Evolutionary conservation across 2,797 vertebrate genomes (phyloP).

Genomic region (Tolypeutes matacus): DNA sequence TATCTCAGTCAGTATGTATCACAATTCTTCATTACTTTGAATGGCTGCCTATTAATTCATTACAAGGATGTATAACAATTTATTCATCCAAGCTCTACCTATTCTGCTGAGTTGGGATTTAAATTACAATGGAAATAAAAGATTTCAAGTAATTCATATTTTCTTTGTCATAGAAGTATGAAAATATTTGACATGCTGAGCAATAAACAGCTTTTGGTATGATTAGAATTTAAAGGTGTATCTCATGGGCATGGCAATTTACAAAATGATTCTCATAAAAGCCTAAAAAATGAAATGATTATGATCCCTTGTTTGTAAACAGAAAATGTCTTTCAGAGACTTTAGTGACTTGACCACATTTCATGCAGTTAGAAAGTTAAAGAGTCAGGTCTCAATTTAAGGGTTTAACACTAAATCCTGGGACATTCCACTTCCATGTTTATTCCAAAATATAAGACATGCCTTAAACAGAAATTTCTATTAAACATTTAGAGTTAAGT

Average conservation of each 20-base stretch:
- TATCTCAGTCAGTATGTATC: neutral
- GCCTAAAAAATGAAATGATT: neutral
- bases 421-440: neutral
- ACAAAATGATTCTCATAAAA: neutral
- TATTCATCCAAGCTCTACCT: neutral
- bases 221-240: neutral
- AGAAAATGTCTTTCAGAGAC: neutral
- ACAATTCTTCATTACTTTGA: neutral
- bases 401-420: neutral
- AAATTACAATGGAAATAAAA: neutral
- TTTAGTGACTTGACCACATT: neutral
- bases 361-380: neutral
- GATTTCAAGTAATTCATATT: neutral
- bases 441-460: neutral
- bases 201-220: neutral
- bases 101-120: conserved; percentile 2
- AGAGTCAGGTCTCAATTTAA: neutral
- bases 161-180: neutral
- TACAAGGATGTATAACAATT: neutral
- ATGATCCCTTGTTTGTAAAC: neutral
- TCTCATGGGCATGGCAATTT: neutral
- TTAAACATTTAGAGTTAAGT: neutral
- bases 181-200: neutral
- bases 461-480: neutral
- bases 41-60: neutral